Percentiles rank a stretch among this genome's conserved stretches.
Conservation (phyloP, 2,113 vertebrate genomes). For the Catharus bicknelli region DNA sequence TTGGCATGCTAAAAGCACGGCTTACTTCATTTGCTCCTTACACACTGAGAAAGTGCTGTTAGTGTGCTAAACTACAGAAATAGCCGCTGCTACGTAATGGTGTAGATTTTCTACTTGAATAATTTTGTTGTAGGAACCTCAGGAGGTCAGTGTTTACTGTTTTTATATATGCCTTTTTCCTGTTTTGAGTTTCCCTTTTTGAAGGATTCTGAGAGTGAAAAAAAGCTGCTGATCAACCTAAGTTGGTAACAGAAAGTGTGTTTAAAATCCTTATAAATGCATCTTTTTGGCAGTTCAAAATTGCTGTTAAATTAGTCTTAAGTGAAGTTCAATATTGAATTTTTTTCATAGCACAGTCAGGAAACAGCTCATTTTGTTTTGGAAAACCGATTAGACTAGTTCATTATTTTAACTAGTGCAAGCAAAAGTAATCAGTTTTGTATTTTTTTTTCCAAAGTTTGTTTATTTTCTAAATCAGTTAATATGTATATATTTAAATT, state of each 20-base stretch:
- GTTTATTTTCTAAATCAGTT: constrained; percentile 71
- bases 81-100: constrained; percentile 90
- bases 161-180: constrained; percentile 89
- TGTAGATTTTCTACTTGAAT: constrained; percentile 97
- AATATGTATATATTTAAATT: constrained; percentile 71
- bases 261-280: constrained; percentile 67
- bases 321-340: constrained; percentile 52
- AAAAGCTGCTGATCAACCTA: constrained; percentile 83
- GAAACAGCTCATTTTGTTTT: constrained; percentile 29
- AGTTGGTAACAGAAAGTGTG: constrained; percentile 83
- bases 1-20: constrained; percentile 87
- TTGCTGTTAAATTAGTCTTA: constrained; percentile 67
- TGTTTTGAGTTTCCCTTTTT: constrained; percentile 81
- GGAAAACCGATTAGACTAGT: constrained; percentile 19
- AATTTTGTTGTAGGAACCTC: constrained; percentile 94
- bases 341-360: not conserved
- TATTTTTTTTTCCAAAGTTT: constrained; percentile 64
- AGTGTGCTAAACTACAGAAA: constrained; percentile 88
- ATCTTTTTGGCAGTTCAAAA: constrained; percentile 67
- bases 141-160: constrained; percentile 94
- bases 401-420: constrained; percentile 66
- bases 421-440: constrained; percentile 65
- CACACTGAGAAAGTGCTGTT: constrained; percentile 82
- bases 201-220: constrained; percentile 82
- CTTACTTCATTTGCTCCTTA: constrained; percentile 82